phyloP scores from a whole-genome alignment of 2,797 vertebrate species.

The Borostomias antarcticus region DNA sequence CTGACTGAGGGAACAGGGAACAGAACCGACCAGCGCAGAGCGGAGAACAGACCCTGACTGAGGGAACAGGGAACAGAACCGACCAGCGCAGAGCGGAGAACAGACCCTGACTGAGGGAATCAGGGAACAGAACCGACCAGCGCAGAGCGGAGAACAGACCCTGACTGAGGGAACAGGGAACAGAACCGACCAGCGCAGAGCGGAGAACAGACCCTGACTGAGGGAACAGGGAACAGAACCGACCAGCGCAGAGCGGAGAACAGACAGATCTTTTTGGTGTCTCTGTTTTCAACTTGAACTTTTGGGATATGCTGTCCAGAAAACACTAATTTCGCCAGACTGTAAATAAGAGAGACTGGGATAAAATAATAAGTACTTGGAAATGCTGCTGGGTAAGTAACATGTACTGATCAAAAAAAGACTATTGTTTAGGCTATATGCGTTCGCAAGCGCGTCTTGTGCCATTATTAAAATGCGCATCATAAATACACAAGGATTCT shows the following conservation, averaged over 20 bases:
- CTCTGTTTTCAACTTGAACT: background rate
- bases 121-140: constrained; percentile 41
- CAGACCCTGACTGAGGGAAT: constrained; percentile 38
- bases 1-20: constrained; percentile 38
- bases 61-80: constrained; percentile 38
- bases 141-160: constrained; percentile 53
- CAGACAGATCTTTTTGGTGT: background rate
- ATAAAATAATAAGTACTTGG: constrained; percentile 48
- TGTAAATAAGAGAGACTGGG: background rate
- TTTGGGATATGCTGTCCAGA: background rate
- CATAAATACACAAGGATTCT: no score
- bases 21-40: constrained; percentile 54
- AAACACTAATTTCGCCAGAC: background rate
- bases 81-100: constrained; percentile 55
- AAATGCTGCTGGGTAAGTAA: constrained; percentile 72
- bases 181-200: constrained; percentile 54
- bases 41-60: constrained; percentile 42
- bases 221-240: constrained; percentile 38
- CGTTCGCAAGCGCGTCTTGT: background rate
- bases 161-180: constrained; percentile 37
- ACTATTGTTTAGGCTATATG: no score
- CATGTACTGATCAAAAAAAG: no score
- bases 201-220: constrained; percentile 42
- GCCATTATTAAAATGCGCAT: background rate
- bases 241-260: background rate